Base-by-base conservation (phyloP, 2,797 vertebrate genomes). In the Enteromius argenteus region DNA sequence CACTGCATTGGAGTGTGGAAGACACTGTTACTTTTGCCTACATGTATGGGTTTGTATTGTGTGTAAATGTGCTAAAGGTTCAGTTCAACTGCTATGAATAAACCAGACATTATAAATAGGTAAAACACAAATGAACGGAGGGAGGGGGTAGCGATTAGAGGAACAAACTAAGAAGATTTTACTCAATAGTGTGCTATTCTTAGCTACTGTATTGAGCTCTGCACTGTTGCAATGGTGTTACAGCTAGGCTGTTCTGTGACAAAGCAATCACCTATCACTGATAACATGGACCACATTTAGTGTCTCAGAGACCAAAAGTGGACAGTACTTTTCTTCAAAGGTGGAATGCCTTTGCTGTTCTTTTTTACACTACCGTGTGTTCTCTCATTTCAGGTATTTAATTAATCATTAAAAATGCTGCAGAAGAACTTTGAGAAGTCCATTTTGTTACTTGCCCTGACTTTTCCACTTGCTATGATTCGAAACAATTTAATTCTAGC, bases 21-120 rank as follows among this genome's bases (percentile, higher is more conserved):
- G 73, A 66, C 66, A 81, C 67, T 85, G 73, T 84, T 46, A 37
- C 64, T 58, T 84, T 53, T 10, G 60, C 23, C 44, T 77, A 51
- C 51, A 73, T 81, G 78, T 67, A 11, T 72, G 62, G 49, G 42
- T 71, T 39, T 67, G 17, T 23, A 58, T 76, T 79, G 37, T 73
- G 67, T 60, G 32, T 78, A 37, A 46, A 66, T 80, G 74, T 83
- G 77, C 69, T 23, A 85, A 73, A 72, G 5, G 27, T 64, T 56
- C 53, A 79, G 68, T 39, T 39, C 14, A 76, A 23, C 37, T 56
- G 53, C 21, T 58, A 17, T 76, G 35, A 37, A 76, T 23, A n/a
- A 39, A 76, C 21, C 7, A 72, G 73, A 44, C 62, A 49, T 71
- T 86, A 79, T 84, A 84, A 82, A 88, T 78, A 86, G 53, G 66